phyloP scores from a whole-genome alignment of 2,113 vertebrate genomes.

The Cephalopholis sonnerati region DNA sequence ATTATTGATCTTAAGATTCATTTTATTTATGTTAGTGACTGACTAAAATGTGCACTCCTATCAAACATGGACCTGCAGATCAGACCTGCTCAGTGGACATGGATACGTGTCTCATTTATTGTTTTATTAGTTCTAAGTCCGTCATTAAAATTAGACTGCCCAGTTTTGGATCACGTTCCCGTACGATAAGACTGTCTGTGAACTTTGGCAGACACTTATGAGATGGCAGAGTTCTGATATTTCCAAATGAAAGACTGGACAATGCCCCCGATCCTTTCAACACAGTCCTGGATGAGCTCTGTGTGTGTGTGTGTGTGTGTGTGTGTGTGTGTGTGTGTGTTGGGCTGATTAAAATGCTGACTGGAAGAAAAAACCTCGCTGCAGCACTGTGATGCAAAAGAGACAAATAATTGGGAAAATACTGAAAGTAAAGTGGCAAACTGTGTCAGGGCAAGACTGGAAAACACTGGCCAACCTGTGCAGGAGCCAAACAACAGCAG shows the following conservation, averaged over 20 bases:
- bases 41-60: not conserved
- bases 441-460: not conserved
- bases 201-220: slow-evolving; percentile 58
- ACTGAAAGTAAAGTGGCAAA: too few species aligned
- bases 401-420: not conserved
- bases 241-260: slow-evolving; percentile 72
- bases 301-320: not conserved
- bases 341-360: slow-evolving; percentile 35
- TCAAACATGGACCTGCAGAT: not conserved
- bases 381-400: slow-evolving; percentile 12
- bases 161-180: slow-evolving; percentile 23
- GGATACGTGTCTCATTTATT: slow-evolving; percentile 1
- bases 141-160: not conserved
- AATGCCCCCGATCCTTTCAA: slow-evolving; percentile 64
- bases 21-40: not conserved
- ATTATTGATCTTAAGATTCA: not conserved
- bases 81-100: not conserved
- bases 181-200: slow-evolving; percentile 62
- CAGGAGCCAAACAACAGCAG: not conserved
- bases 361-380: slow-evolving; percentile 6
- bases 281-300: slow-evolving; percentile 26
- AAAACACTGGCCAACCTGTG: not conserved
- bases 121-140: slow-evolving; percentile 27
- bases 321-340: slow-evolving; percentile 7
- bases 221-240: slow-evolving; percentile 59